These are phyloP conservation scores for Cataglyphis altisquamis DNA, from an alignment of 2,888 invertebrate genomes.

Conservation along the genomic window DNA sequence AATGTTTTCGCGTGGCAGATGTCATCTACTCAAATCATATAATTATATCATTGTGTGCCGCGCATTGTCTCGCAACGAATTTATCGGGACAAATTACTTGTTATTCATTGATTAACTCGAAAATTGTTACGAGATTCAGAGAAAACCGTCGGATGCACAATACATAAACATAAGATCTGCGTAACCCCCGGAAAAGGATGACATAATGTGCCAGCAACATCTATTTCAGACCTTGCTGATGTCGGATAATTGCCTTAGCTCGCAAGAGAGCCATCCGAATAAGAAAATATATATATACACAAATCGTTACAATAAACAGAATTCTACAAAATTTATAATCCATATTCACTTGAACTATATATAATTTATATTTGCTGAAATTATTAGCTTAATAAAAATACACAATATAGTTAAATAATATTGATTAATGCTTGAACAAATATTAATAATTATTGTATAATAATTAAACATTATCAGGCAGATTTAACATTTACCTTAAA, in stretches of 20 bases:
- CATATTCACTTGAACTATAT: neutral
- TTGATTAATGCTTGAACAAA: neutral
- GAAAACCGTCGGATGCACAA: slow-evolving; percentile 18
- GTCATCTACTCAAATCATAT: neutral
- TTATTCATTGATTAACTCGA: slow-evolving; percentile 8
- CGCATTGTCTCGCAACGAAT: neutral
- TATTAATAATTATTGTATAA: neutral
- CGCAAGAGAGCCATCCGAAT: slow-evolving; percentile 45
- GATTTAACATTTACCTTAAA: neutral
- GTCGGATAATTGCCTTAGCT: slow-evolving; percentile 69
- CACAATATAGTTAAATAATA: neutral
- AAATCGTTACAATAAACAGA: slow-evolving; percentile 30
- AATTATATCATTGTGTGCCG: neutral
- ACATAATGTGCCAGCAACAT: slow-evolving; percentile 68
- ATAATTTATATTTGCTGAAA: neutral
- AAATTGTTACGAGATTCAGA: neutral
- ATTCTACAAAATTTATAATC: slow-evolving; percentile 23
- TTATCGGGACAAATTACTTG: neutral
- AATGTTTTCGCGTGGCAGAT: slow-evolving; percentile 5
- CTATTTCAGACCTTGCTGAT: slow-evolving; percentile 61
- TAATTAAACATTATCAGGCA: neutral
- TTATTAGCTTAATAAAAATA: neutral
- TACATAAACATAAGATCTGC: slow-evolving; percentile 52
- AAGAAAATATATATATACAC: slow-evolving; percentile 54
- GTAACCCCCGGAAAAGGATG: slow-evolving; percentile 67